Evolutionary conservation across 2,888 invertebrate genomes (phyloP), one percentile per base, ranked within the genome.

Genomic region (Morpho deidamia): DNA sequence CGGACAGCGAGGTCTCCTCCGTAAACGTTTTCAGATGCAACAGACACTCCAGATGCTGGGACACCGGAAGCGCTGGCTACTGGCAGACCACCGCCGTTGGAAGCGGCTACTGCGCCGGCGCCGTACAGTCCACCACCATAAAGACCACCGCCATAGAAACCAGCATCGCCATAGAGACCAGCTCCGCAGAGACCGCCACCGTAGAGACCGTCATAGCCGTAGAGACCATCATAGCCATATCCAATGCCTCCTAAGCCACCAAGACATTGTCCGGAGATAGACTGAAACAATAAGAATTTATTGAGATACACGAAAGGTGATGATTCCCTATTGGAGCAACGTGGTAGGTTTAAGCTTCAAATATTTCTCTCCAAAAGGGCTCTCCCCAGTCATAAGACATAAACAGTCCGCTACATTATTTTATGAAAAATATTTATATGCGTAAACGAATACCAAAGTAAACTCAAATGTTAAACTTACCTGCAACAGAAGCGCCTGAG

Each of bases 11-110:
- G 41, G 9, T 41, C 47, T 2, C 74, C 75, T 51, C 67, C 68
- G 41, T 70, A 68, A 0, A 51, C 63, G 53, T 72, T 71, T 48
- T 75, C 72, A 11, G 72, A 72, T 7, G 65, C 50, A 9, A 75
- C 67, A 8, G 71, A 62, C 23, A 75, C 57, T 9, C 74, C 74
- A 38, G 54, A 61, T 7, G 68, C 63, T 7, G 70, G 61, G 39
- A 70, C 62, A 11, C 70, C 67, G 7, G 74, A 74, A 7, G 64
- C 57, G 51, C 72, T 72, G 46, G 74, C 59, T 10, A 67, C 62
- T 0, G 63, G 56, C 9, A 73, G 63, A 8, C 68, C 49, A 2
- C 48, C 52, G 41, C 62, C 51, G 44, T 57, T 23, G 12, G 48
- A 51, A 11, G 51, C 51, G 11, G 50, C 32, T 42, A 8, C 46